Evolutionary conservation across 2,888 invertebrate genomes (phyloP), one percentile per base, ranked within the genome.

Genomic region (Brachyopa scutellaris): DNA sequence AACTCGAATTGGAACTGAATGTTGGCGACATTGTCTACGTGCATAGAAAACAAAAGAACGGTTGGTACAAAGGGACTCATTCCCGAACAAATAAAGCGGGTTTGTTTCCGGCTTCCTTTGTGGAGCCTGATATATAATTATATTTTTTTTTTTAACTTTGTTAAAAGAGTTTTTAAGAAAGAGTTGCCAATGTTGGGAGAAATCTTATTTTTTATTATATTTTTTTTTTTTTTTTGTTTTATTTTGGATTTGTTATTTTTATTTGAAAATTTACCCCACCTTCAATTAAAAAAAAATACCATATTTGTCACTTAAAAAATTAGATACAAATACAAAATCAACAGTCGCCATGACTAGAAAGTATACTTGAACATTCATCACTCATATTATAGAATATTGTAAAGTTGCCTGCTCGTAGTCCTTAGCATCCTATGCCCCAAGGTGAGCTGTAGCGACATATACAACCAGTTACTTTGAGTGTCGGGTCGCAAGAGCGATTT

Each of bases 81-180:
- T 95, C 96, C 85, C 93, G 97, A 67, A 97, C 97, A 1, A 97
- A 97, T 33, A 95, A 96, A 86, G 96, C 96, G 2, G 98, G 98
- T n/a, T 92, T 98, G 42, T 98, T 98, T 91, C 98, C 98, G 1
- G 97, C 97, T 55, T 97, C 97, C 88, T 98, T 98, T 91, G 98
- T 97, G 9, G 96, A 96, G 89, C 93, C 93, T 40, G 90, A 90
- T 86, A 86, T 88, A 69, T 90, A 88, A 86, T 36, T 4, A 42
- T 49, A 17, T 45, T 42, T 26, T 64, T 47, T 49, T 42, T 51
- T 49, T 57, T 42, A 45, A n/a, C 5, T 13, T 21, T 62, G 8
- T 45, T 47, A 38, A 36, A 11, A 9, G 4, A 13, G 23, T 67
- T 59, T 15, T 53, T 38, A 67, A 36, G 17, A 11, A 40, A 66